Conservation (phyloP, 2,113 vertebrate genomes). For the Leiothrix lutea region DNA sequence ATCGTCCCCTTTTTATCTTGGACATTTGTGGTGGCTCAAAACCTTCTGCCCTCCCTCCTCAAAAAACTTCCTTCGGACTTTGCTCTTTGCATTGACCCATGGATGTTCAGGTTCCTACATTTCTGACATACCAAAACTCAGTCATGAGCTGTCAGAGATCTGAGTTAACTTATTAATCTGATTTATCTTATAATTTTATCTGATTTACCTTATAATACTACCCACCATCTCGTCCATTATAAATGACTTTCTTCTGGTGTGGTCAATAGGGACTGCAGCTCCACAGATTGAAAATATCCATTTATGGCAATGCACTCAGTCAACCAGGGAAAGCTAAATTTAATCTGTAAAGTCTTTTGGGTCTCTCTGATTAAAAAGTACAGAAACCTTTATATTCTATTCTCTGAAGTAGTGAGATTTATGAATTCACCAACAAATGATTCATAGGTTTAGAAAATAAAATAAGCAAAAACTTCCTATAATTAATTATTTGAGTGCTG, state of each 20-base stretch:
- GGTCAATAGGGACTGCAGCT: slow-evolving; percentile 13
- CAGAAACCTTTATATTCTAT: slow-evolving; percentile 4
- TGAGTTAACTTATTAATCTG: not conserved
- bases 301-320: slow-evolving; percentile 52
- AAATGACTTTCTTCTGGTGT: not conserved
- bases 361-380: slow-evolving; percentile 30
- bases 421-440: slow-evolving; percentile 23
- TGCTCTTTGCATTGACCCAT: not conserved
- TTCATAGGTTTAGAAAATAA: slow-evolving; percentile 30
- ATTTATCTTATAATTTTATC: not conserved
- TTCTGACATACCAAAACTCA: not conserved
- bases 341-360: slow-evolving; percentile 43
- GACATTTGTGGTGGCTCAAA: not conserved
- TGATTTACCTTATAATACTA: not conserved
- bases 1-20: not conserved
- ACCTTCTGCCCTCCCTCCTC: not conserved
- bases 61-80: not conserved
- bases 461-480: slow-evolving; percentile 44
- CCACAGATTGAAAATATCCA: slow-evolving; percentile 26
- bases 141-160: not conserved
- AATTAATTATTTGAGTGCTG: slow-evolving; percentile 30
- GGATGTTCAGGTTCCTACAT: not conserved
- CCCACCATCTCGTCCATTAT: not conserved
- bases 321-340: slow-evolving; percentile 48
- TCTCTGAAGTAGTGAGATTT: not conserved